Evolutionary conservation across 2,113 vertebrate species (phyloP), one percentile per base, ranked within the genome.

Genomic region (Podarcis muralis): DNA sequence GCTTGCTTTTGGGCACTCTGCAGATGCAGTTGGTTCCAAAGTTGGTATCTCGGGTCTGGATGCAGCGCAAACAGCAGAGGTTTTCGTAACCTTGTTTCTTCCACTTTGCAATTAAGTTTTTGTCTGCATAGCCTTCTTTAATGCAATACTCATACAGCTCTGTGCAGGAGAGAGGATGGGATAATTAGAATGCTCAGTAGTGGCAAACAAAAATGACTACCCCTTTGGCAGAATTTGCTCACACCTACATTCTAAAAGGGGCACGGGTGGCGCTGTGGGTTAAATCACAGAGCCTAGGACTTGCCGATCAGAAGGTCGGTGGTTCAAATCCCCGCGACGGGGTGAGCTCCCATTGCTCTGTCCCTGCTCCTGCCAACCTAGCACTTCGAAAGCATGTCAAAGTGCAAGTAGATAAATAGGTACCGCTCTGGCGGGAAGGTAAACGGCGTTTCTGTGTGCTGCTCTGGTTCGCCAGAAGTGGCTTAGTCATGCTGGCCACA

Each of bases 21-120:
- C 99, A 99, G 93, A 99, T 99, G 95, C 99, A 99, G 93, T 99
- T 99, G 4, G 99, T 99, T 75, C 99, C 99, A 0, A 99, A 99
- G 95, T 99, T 99, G 94, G 99, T 99, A 96, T 99, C 99, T 75
- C 99, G 95, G 0, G 98, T 99, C 96, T 99, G 99, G 93, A 99
- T 99, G 93, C 99, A 99, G 13, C 98, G 98, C 92, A 99, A 96
- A 91, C 99, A 99, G 95, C 99, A 99, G 66, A 99, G 95, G 88
- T 99, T 99, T 96, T 99, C 99, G 0, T 99, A 99, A 9, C 98
- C 99, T 91, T 99, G 99, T 88, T 99, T 99, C 95, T 99, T 99
- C 99, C 98, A 99, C 93, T 99, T 99, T 3, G 99, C 99, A 62
- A 99, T 99, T 86, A 99, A 96, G 94, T 99, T 99, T 94, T 99